Evolutionary conservation across 1,140 invertebrate species (phyloP), one percentile per base, ranked within the genome.

Genomic region (Drosophila nasuta): DNA sequence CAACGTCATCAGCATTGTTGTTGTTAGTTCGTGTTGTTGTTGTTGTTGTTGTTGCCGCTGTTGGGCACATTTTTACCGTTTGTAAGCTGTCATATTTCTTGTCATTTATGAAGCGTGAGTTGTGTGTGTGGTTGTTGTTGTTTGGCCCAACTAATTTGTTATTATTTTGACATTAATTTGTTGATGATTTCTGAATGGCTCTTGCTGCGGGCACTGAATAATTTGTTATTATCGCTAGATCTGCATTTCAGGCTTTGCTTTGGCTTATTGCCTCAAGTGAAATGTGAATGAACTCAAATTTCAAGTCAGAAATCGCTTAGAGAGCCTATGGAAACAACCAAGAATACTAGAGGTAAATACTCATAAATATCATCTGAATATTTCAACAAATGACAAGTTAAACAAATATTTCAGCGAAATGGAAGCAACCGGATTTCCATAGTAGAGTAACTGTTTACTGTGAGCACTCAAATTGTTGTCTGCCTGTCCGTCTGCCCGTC

Each of bases 151-250:
- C 80, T 81, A 86, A 86, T 86, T 87, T 86, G 82, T 86, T 86
- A 70, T 78, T 86, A 82, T 81, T 87, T 86, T 72, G 75, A 81
- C 75, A 81, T 86, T 72, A 70, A 81, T 81, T 86, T 79, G 63
- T 70, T 76, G 79, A 81, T 81, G 79, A 86, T 86, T 81, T 79
- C 71, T 43, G 17, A 79, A 81, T 79, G 57, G 46, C 49, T 35
- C 13, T 43, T 11, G 52, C 68, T 41, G 41, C 43, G 63, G 62
- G 45, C 66, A 35, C 10, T 62, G 49, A 56, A 71, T 69, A 75
- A 78, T 86, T 75, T 81, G 72, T 85, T 64, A 72, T 52, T 72
- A 38, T 66, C 58, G 41, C 28, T 48, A 20, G 5, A 33, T 51
- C 48, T 59, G 48, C 6, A 46, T 43, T 52, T 7, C 49, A 49